Evolutionary conservation across 2,113 vertebrate genomes (phyloP).

Genomic region (Mesoclemmys tuberculata): DNA sequence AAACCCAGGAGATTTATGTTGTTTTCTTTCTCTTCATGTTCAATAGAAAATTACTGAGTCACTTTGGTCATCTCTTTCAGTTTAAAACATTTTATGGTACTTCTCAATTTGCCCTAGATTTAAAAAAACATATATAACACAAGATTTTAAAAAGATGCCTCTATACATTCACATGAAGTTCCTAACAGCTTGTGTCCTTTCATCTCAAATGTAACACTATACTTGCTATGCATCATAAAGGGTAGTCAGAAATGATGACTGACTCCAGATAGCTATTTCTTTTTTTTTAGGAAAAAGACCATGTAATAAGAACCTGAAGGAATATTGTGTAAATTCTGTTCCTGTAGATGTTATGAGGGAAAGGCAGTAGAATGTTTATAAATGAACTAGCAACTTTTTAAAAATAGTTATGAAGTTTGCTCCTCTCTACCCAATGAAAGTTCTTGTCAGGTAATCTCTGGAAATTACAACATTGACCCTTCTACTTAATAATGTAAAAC

Average conservation of each 20-base stretch:
- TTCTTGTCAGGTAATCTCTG: not conserved
- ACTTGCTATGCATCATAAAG: not conserved
- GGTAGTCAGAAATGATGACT: not conserved
- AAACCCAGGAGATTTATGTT: not conserved
- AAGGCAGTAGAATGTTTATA: not conserved
- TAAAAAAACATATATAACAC: not conserved
- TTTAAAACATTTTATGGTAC: not conserved
- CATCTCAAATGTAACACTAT: not conserved
- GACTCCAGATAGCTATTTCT: not conserved
- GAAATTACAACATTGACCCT: not conserved
- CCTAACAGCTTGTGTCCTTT: not conserved
- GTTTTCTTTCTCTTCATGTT: not conserved
- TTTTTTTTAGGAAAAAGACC: too few relatives aligned
- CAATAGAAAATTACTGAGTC: not conserved
- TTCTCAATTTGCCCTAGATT: not conserved
- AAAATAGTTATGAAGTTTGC: not conserved
- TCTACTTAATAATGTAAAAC: not conserved
- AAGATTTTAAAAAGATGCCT: constrained; percentile 44
- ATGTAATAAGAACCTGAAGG: too few relatives aligned
- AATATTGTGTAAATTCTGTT: not conserved
- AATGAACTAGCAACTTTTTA: not conserved
- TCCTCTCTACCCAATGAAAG: not conserved
- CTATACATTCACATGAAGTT: constrained; percentile 20
- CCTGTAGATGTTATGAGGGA: not conserved
- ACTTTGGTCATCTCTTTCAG: not conserved